Percentiles rank a stretch among this genome's conserved stretches.
Evolutionary conservation across 2,888 invertebrate genomes (phyloP).

Genomic region (Melinopterus prodromus): DNA sequence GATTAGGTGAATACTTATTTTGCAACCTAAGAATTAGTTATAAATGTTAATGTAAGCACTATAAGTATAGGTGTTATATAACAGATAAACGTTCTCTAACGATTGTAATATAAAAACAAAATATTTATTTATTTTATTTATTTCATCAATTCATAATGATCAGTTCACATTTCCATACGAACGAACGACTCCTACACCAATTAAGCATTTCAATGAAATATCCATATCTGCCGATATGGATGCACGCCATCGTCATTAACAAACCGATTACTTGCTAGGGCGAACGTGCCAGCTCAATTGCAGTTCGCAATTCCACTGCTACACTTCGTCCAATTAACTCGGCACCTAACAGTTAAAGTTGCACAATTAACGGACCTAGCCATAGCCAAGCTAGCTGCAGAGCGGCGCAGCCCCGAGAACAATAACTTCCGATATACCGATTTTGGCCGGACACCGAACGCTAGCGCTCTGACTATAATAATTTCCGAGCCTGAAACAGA

Average conservation of each 20-base stretch:
- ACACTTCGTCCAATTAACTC: background rate
- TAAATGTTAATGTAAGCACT: too few relatives aligned
- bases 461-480: background rate
- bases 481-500: background rate
- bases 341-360: constrained; percentile 4
- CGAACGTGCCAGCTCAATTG: background rate
- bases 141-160: background rate
- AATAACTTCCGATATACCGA: constrained; percentile 4
- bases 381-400: background rate
- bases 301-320: background rate
- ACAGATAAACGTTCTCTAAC: too few relatives aligned
- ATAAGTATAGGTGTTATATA: too few relatives aligned
- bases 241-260: background rate
- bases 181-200: background rate
- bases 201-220: background rate
- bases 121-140: too few relatives aligned
- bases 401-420: background rate
- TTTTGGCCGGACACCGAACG: background rate
- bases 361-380: background rate
- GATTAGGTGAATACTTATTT: too few relatives aligned
- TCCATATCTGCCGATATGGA: background rate
- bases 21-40: too few relatives aligned
- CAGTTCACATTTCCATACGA: background rate
- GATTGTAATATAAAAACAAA: too few relatives aligned
- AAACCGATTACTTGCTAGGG: background rate